Conservation (phyloP, 2,113 vertebrate species). For the Podarcis muralis region DNA sequence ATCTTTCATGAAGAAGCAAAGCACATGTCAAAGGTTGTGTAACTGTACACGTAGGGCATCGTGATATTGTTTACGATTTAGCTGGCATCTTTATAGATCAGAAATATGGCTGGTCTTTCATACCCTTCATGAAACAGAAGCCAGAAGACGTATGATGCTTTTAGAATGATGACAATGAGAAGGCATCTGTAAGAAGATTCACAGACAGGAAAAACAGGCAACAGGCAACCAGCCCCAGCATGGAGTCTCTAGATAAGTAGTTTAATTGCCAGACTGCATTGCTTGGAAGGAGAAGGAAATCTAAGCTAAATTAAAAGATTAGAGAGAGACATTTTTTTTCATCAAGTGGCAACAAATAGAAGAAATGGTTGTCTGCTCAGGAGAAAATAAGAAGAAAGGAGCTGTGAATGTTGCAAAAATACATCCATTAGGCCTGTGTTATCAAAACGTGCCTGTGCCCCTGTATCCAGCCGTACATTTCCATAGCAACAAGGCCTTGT, state of each 20-base stretch:
- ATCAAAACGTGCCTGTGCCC: slow-evolving; percentile 72
- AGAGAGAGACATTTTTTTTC: slow-evolving; percentile 71
- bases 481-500: slow-evolving; percentile 74
- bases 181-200: slow-evolving; percentile 48
- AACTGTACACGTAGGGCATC: not conserved
- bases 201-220: slow-evolving; percentile 62
- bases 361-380: slow-evolving; percentile 64
- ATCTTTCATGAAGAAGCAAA: not conserved
- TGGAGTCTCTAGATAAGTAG: slow-evolving; percentile 65
- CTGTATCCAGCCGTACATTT: slow-evolving; percentile 66
- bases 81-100: slow-evolving; percentile 22
- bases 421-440: slow-evolving; percentile 73
- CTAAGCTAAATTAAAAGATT: slow-evolving; percentile 75
- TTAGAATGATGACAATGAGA: slow-evolving; percentile 35
- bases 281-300: slow-evolving; percentile 61
- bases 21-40: not conserved
- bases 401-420: slow-evolving; percentile 73
- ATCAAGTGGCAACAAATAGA: slow-evolving; percentile 68
- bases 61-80: not conserved
- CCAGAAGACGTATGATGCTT: slow-evolving; percentile 17
- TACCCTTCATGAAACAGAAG: slow-evolving; percentile 18
- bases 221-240: slow-evolving; percentile 55
- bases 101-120: not conserved
- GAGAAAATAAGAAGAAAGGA: slow-evolving; percentile 73
- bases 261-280: slow-evolving; percentile 67